These are phyloP conservation scores for Deilephila elpenor DNA, from an alignment of 2,888 invertebrate species.

Conservation along the genomic window DNA sequence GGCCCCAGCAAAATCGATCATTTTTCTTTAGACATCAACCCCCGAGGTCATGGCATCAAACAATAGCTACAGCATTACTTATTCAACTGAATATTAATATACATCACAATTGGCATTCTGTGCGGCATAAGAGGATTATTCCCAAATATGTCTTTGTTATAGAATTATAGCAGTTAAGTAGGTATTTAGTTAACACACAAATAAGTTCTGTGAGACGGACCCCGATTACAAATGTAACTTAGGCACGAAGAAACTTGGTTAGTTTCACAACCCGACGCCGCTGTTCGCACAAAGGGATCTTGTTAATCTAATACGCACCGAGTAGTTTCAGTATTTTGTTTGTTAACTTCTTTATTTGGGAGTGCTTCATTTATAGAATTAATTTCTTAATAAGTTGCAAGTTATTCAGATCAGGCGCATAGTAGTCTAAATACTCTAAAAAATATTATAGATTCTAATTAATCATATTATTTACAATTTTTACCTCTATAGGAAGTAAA, in stretches of 20 bases:
- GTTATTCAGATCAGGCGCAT: too few relatives aligned
- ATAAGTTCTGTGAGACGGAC: conserved; percentile 67
- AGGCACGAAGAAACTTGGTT: conserved; percentile 76
- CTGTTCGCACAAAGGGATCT: conserved; percentile 53
- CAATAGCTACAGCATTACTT: conserved; percentile 12
- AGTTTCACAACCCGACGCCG: conserved; percentile 59
- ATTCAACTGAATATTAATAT: neutral
- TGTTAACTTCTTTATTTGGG: neutral
- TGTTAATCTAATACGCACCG: conserved; percentile 52
- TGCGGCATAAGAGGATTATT: conserved; percentile 32
- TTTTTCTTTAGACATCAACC: neutral
- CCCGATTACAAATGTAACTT: conserved; percentile 73
- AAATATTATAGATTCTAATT: too few relatives aligned
- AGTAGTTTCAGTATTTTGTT: conserved; percentile 32
- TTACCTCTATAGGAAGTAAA: too few relatives aligned
- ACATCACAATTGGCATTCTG: neutral
- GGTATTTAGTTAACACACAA: conserved; percentile 53
- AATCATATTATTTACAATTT: too few relatives aligned
- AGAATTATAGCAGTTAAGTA: conserved; percentile 29
- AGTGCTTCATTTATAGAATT: neutral
- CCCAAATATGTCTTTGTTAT: conserved; percentile 35
- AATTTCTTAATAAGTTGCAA: too few relatives aligned
- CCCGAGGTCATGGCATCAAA: neutral
- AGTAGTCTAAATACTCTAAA: too few relatives aligned
- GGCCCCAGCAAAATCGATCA: too few relatives aligned